phyloP scores from a whole-genome alignment of 2,113 vertebrate genomes.

The Psammodynastes pulverulentus region DNA sequence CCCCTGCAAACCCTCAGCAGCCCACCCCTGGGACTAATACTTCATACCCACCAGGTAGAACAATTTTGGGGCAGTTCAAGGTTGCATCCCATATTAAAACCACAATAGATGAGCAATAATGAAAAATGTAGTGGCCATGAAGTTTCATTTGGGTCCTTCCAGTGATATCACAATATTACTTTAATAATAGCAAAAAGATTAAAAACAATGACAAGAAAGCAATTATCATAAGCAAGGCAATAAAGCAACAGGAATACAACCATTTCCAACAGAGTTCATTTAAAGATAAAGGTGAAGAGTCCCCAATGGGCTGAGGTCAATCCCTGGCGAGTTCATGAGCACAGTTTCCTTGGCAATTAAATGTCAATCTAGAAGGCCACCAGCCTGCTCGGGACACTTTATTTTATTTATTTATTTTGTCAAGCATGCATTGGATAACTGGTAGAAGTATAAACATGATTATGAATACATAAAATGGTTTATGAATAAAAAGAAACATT shows the following conservation, averaged over 20 bases:
- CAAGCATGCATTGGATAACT: no score
- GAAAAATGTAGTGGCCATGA: background rate
- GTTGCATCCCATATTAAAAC: background rate
- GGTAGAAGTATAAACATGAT: no score
- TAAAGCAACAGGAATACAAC: background rate
- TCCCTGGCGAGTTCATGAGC: background rate
- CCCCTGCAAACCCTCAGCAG: no score
- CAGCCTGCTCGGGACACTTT: background rate
- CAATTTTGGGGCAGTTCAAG: background rate
- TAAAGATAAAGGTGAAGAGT: background rate
- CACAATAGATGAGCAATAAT: background rate
- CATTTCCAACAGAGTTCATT: background rate
- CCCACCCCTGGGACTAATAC: no score
- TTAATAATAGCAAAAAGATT: background rate
- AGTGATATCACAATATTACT: background rate
- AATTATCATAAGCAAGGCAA: background rate
- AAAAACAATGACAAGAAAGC: background rate
- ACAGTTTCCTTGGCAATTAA: background rate
- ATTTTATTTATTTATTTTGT: no score
- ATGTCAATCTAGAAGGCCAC: background rate
- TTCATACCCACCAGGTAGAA: background rate
- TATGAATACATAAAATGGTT: no score
- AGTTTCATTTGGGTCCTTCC: background rate
- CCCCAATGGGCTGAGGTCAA: background rate
- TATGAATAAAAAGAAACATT: no score